Conservation (phyloP, 2,797 vertebrate species). For the Caiman crocodilus region DNA sequence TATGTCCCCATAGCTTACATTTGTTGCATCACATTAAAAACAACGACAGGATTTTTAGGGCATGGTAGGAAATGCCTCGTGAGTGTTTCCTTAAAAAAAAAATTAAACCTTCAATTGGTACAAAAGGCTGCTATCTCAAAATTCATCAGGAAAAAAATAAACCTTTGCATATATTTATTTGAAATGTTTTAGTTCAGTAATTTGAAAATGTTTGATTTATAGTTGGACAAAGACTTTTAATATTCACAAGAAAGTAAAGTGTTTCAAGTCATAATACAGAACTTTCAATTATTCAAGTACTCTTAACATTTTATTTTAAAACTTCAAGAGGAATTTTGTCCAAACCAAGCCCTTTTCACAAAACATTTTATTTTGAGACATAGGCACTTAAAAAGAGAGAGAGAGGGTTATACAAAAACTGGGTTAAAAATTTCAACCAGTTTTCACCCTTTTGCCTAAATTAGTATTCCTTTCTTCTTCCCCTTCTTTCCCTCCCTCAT, state of each 20-base stretch:
- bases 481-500: neutral
- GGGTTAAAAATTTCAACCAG: neutral
- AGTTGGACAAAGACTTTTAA: neutral
- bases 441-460: neutral
- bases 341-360: neutral
- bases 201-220: neutral
- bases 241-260: neutral
- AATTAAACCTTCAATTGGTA: neutral
- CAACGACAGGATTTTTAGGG: slow-evolving; percentile 6
- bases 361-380: neutral
- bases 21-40: slow-evolving; percentile 40
- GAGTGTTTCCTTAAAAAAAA: neutral
- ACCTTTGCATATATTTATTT: neutral
- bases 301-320: neutral
- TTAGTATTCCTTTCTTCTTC: neutral
- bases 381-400: too few species aligned
- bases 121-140: neutral
- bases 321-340: too few species aligned
- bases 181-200: neutral
- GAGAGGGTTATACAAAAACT: too few species aligned
- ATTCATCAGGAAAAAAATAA: neutral
- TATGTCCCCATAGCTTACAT: slow-evolving; percentile 40
- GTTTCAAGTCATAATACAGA: neutral
- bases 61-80: slow-evolving; percentile 13
- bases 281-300: neutral